These are phyloP conservation scores for Scylla paramamosain DNA, from an alignment of 1,140 invertebrate genomes.

Conservation along the genomic window DNA sequence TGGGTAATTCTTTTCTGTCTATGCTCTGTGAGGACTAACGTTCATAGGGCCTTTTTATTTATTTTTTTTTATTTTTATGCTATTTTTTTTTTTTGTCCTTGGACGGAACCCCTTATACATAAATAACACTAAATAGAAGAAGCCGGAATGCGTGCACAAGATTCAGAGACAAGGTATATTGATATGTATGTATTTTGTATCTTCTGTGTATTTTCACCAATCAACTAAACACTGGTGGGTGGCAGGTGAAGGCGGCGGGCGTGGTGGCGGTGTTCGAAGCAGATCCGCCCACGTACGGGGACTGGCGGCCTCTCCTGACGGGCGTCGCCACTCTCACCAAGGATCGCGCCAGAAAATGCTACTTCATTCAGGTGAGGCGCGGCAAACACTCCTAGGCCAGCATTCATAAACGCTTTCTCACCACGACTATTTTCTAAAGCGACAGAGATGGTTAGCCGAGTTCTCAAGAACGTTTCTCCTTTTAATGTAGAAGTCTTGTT, in stretches of 20 bases:
- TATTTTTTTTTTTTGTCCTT: too few species aligned
- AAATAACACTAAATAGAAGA: too few species aligned
- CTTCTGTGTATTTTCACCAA: not conserved
- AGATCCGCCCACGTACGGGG: not conserved
- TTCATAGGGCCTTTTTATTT: too few species aligned
- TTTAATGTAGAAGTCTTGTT: not conserved
- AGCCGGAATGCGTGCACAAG: too few species aligned
- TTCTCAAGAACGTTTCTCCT: not conserved
- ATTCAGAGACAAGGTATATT: too few species aligned
- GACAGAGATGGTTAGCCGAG: not conserved
- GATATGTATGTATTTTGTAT: too few species aligned
- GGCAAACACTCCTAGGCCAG: not conserved
- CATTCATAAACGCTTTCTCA: too few species aligned
- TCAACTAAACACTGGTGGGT: not conserved
- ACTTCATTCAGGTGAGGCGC: not conserved
- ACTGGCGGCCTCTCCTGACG: not conserved
- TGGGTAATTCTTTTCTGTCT: too few species aligned
- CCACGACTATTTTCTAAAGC: too few species aligned
- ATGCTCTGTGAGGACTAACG: too few species aligned
- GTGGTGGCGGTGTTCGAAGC: conserved; percentile 36
- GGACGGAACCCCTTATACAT: too few species aligned
- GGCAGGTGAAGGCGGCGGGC: not conserved
- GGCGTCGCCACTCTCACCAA: conserved; percentile 42
- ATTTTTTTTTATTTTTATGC: too few species aligned
- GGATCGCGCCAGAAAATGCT: not conserved